Evolutionary conservation across 1,140 invertebrate species (phyloP), one percentile per base, ranked within the genome.

Genomic region (Goniozus legneri): DNA sequence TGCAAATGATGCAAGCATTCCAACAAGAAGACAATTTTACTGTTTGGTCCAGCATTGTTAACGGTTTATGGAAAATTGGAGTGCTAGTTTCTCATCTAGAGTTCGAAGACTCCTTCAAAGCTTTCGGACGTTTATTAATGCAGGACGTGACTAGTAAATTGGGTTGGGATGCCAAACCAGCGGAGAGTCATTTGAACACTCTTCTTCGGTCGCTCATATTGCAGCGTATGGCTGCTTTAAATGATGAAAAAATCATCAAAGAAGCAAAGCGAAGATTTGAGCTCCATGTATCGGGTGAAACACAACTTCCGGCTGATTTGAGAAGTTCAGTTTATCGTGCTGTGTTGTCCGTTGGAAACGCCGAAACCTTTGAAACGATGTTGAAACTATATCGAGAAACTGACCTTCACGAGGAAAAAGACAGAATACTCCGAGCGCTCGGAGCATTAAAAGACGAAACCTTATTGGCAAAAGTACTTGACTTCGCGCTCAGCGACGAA

Each of bases 351-450:
- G 80, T 81, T 20, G 89, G 86, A 13, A 83, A 86, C 54, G 78
- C 83, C 40, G 68, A 79, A 8, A 84, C 83, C 2, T 94, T 86
- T 58, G 79, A 91, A 21, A 83, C 84, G 39, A 85, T 97, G 80
- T 68, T 95, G 20, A 80, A 86, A 68, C 70, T 98, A 37, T 95
- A 95, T 71, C 81, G 87, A 51, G 83, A 87, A 30, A 82, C 87
- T 7, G 92, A 95, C 71, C 78, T 96, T 40, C 88, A 92, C 50
- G 95, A 98, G 73, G 93, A 98, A 66, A 95, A 95, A 69, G 87
- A 94, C 62, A 81, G 94, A 59, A 90, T 97, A 54, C 82, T 88
- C 16, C 76, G 87, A 32, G 82, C 89, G 0, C 78, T 97, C 14
- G 92, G 92, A 18, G 82, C 85, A 27, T 82, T 88, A 14, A 81